Evolutionary conservation across 2,113 vertebrate genomes (phyloP).

Genomic region (Albula glossodonta): DNA sequence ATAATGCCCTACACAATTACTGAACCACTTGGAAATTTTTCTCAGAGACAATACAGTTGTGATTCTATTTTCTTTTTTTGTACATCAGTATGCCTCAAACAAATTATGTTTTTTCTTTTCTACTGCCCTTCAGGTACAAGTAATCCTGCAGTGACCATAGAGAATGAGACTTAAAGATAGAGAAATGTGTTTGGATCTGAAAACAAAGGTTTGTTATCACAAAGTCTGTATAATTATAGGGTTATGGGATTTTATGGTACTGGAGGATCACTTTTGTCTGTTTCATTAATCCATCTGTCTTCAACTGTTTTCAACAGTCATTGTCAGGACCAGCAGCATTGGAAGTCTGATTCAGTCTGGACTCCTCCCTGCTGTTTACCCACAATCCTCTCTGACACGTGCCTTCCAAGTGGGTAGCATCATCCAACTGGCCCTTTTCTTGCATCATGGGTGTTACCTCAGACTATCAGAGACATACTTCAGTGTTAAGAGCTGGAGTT

Average conservation of each 20-base stretch:
- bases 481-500: not conserved
- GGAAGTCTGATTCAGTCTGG: not conserved
- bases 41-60: not conserved
- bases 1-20: not conserved
- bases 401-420: not conserved
- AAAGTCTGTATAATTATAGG: no score
- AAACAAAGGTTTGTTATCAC: constrained; percentile 6
- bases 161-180: constrained; percentile 75
- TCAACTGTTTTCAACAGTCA: not conserved
- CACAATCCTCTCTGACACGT: not conserved
- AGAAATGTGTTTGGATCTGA: not conserved
- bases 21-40: not conserved
- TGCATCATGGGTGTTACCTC: not conserved
- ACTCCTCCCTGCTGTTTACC: not conserved
- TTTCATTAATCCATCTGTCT: not conserved
- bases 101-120: not conserved
- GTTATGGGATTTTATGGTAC: no score
- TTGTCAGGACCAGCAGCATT: not conserved
- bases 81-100: not conserved
- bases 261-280: not conserved
- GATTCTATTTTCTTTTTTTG: not conserved
- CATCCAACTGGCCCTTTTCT: not conserved
- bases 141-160: constrained; percentile 77
- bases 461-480: not conserved
- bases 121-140: constrained; percentile 69